Evolutionary conservation across 2,888 invertebrate species (phyloP).

Genomic region (Mesochorus sp.): DNA sequence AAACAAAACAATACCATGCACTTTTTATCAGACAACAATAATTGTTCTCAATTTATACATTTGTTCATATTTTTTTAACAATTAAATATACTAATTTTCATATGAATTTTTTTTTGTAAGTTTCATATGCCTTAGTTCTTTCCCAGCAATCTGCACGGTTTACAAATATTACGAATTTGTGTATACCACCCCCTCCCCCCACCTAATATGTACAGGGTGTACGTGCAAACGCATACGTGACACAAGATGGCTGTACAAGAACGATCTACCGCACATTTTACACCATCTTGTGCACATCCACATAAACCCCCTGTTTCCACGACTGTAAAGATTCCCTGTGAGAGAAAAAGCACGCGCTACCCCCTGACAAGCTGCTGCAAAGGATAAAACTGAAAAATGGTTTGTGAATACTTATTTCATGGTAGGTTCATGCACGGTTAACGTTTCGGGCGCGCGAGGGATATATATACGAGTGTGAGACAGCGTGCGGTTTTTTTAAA

Average conservation of each 20-base stretch:
- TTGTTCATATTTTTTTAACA: too few relatives aligned
- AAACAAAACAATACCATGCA: too few relatives aligned
- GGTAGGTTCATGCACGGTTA: constrained; percentile 29
- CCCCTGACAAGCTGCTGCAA: constrained; percentile 31
- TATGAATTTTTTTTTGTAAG: constrained; percentile 1
- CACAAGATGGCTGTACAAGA: constrained; percentile 12
- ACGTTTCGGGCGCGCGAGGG: constrained; percentile 17
- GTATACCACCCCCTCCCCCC: constrained; percentile 3
- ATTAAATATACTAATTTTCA: background rate
- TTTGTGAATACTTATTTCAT: constrained; percentile 60
- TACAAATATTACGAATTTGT: constrained; percentile 50
- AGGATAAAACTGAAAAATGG: constrained; percentile 63
- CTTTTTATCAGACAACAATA: too few relatives aligned
- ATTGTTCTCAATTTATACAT: too few relatives aligned
- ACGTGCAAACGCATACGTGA: constrained; percentile 50
- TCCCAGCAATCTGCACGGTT: constrained; percentile 23
- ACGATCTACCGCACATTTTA: constrained; percentile 13
- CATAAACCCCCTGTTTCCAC: background rate
- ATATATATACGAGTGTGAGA: background rate
- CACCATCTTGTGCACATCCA: background rate
- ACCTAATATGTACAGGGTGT: constrained; percentile 22
- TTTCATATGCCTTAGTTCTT: background rate
- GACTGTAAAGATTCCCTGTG: constrained; percentile 17
- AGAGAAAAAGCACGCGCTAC: constrained; percentile 8
- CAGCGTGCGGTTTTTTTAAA: background rate